Evolutionary conservation across 2,113 vertebrate genomes (phyloP), one percentile per base, ranked within the genome.

Genomic region (Uria lomvia): DNA sequence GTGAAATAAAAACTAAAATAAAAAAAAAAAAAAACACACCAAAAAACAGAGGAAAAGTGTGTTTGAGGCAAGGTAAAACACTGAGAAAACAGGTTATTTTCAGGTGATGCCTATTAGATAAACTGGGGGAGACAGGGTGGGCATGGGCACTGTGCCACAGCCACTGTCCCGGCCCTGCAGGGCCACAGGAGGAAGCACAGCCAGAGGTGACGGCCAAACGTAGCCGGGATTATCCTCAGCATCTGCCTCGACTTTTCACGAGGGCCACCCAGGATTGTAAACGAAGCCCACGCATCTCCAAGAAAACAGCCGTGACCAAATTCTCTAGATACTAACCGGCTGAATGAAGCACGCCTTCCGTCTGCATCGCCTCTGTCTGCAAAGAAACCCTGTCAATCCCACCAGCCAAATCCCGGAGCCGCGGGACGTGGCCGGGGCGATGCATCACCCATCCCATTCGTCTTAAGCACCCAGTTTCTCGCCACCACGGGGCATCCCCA

Each of bases 401-500:
- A 43, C 42, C 43, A 23, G 63, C 2, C 1, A 12, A 27, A 49
- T 5, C 29, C 72, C 0, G 1, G 47, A 62, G 63, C 55, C 0
- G 1, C 14, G 1, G 56, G 76, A 76, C 2, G 0, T 2, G 70
- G 30, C 53, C 0, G 3, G 47, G 67, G 8, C 5, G 19, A 45
- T 8, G 24, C 45, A 20, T 15, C 5, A 1, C 27, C 34, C 3
- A 1, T 17, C 59, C 66, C 4, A 0, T 6, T 26, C 1, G 0
- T 13, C 43, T 22, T n/a, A 3, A 9, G 50, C 5, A 1, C 58
- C 52, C 36, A 4, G 30, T 23, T 24, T 47, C 38, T 18, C 66
- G 1, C 1, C 34, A 9, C 32, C 22, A 4, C 3, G 1, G 26
- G 4, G 30, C 24, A 11, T 30, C 42, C 66, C n/a, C 6, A 0